Conservation (phyloP, 2,113 vertebrate species). For the Tragelaphus scriptus region DNA sequence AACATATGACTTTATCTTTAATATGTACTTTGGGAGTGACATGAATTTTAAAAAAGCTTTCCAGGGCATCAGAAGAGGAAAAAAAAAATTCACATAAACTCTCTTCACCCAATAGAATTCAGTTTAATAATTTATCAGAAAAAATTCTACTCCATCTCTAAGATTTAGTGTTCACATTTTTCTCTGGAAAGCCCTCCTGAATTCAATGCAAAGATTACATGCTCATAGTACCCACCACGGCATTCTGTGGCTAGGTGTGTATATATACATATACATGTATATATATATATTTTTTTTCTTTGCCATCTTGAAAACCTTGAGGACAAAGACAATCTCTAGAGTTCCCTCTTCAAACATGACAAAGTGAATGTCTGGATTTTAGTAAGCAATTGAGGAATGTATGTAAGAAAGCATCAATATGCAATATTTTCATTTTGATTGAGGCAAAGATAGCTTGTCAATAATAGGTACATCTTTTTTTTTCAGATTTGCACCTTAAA, state of each 20-base stretch:
- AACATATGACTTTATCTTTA: not conserved
- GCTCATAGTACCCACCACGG: not conserved
- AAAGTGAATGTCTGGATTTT: not conserved
- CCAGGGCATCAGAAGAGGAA: not conserved
- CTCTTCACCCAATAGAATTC: not conserved
- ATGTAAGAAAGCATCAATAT: not conserved
- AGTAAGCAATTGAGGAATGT: not conserved
- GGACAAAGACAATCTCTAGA: not conserved
- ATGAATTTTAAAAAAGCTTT: not conserved
- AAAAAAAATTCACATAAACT: not conserved
- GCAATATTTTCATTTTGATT: not conserved
- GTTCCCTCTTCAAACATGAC: not conserved
- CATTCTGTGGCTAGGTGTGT: not conserved
- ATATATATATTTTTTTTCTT: not conserved
- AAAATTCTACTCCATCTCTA: not conserved
- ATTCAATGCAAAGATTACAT: not conserved
- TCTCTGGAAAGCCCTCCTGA: not conserved
- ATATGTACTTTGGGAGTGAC: not conserved
- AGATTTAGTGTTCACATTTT: not conserved
- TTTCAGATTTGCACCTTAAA: not conserved
- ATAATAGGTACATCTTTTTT: not conserved
- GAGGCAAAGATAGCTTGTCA: not conserved
- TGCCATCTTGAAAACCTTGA: not conserved
- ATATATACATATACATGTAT: too few species aligned
- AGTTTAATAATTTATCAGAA: not conserved